Conservation (phyloP, 2,888 invertebrate species). For the Agonopterix alstromeriana region DNA sequence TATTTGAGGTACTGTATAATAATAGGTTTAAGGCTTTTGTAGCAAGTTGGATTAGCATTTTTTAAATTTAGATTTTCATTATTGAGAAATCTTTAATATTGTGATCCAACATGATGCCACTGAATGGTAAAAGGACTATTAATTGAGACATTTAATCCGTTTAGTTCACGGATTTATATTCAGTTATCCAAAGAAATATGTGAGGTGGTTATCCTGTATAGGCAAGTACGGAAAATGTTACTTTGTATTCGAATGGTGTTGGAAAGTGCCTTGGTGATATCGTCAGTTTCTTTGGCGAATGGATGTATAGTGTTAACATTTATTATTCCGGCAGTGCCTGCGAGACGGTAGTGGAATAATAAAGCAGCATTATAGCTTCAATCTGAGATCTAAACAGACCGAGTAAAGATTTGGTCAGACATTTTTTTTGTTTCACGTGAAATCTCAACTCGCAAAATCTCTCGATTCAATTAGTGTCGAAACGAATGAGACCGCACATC, state of each 20-base stretch:
- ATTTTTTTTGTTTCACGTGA: slow-evolving; percentile 3
- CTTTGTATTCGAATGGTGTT: slow-evolving; percentile 51
- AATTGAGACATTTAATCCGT: too few species aligned
- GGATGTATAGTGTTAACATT: slow-evolving; percentile 52
- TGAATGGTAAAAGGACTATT: too few species aligned
- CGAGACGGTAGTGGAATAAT: slow-evolving; percentile 53
- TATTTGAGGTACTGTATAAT: too few species aligned
- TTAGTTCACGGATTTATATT: not conserved
- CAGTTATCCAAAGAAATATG: slow-evolving; percentile 4
- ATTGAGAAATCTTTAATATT: too few species aligned
- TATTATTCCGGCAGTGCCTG: slow-evolving; percentile 62
- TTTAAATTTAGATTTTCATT: too few species aligned
- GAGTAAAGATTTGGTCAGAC: slow-evolving; percentile 20
- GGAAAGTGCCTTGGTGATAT: slow-evolving; percentile 50
- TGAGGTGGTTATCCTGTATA: not conserved
- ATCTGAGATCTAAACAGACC: slow-evolving; percentile 41
- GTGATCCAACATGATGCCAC: too few species aligned
- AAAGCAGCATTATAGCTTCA: slow-evolving; percentile 33
- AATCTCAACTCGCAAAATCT: not conserved
- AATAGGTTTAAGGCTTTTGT: too few species aligned
- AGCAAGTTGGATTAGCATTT: too few species aligned
- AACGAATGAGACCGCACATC: not conserved
- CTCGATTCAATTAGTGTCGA: slow-evolving; percentile 1
- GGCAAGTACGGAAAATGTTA: slow-evolving; percentile 18
- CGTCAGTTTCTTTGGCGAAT: slow-evolving; percentile 58